Evolutionary conservation across 2,888 invertebrate genomes (phyloP).

Genomic region (Temnothorax rugatulus): DNA sequence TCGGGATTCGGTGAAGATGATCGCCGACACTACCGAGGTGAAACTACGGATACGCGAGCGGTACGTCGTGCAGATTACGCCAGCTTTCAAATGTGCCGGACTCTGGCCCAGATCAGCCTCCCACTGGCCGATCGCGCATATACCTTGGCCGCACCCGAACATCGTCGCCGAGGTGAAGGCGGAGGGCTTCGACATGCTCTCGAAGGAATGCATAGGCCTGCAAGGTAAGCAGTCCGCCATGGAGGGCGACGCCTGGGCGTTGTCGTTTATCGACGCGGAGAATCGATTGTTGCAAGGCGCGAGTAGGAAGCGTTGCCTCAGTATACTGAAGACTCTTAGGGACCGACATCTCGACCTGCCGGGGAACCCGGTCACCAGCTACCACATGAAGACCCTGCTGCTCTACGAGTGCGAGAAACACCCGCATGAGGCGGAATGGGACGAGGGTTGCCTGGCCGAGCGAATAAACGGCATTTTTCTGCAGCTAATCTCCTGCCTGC

Average conservation of each 20-base stretch:
- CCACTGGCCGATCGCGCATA: slow-evolving; percentile 96
- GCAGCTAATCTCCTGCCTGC: slow-evolving; percentile 98
- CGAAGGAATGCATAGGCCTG: slow-evolving; percentile 93
- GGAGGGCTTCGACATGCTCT: slow-evolving; percentile 97
- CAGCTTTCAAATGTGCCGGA: slow-evolving; percentile 97
- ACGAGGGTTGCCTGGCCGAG: slow-evolving; percentile 96
- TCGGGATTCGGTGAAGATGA: slow-evolving; percentile 97
- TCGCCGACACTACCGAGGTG: slow-evolving; percentile 97
- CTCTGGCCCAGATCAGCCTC: slow-evolving; percentile 98
- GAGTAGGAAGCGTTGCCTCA: slow-evolving; percentile 94
- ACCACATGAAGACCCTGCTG: slow-evolving; percentile 95
- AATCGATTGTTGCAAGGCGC: slow-evolving; percentile 95
- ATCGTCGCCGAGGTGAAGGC: slow-evolving; percentile 97
- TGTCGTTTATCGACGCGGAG: slow-evolving; percentile 96
- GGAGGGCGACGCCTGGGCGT: slow-evolving; percentile 98
- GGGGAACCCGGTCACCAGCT: slow-evolving; percentile 95
- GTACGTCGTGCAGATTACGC: slow-evolving; percentile 97
- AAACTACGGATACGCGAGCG: slow-evolving; percentile 95
- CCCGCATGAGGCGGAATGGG: slow-evolving; percentile 97
- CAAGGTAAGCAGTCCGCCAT: slow-evolving; percentile 95
- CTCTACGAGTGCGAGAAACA: slow-evolving; percentile 99
- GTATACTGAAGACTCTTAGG: slow-evolving; percentile 95
- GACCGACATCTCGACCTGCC: slow-evolving; percentile 96
- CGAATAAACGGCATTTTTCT: slow-evolving; percentile 97
- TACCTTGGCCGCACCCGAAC: slow-evolving; percentile 97